phyloP scores from a whole-genome alignment of 2,888 invertebrate genomes.

The Drosophila atripex region DNA sequence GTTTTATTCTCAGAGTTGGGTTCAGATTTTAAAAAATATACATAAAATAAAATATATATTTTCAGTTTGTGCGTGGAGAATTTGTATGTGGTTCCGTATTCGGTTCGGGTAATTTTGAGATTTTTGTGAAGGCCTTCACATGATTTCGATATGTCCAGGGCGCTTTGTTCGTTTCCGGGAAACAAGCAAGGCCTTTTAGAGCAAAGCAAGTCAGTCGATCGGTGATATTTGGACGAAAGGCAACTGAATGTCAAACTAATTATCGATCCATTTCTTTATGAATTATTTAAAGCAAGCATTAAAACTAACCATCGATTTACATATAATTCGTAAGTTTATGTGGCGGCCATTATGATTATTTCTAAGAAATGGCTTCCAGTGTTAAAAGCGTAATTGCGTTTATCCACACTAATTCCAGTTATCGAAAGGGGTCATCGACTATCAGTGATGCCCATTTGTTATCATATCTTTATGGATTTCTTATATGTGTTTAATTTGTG shows the following conservation, averaged over 20 bases:
- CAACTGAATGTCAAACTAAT: background rate
- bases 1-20: background rate
- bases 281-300: too few relatives aligned
- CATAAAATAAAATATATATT: background rate
- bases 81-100: slow-evolving; percentile 3
- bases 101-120: slow-evolving; percentile 5
- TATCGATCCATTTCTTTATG: too few relatives aligned
- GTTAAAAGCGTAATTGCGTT: too few relatives aligned
- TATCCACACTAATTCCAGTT: too few relatives aligned
- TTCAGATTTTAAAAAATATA: background rate
- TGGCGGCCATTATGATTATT: too few relatives aligned
- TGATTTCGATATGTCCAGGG: background rate
- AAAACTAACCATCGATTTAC: too few relatives aligned
- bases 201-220: background rate
- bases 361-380: too few relatives aligned
- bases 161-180: background rate
- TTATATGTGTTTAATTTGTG: too few relatives aligned
- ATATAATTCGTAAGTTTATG: too few relatives aligned
- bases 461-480: too few relatives aligned
- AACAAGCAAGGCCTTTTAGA: background rate
- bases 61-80: background rate
- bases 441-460: too few relatives aligned
- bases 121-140: background rate
- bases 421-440: too few relatives aligned
- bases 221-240: background rate